A percentile compares a stretch with the other conserved stretches of the same genome.
Conservation (phyloP, 2,113 vertebrate species). For the Odontesthes bonariensis region DNA sequence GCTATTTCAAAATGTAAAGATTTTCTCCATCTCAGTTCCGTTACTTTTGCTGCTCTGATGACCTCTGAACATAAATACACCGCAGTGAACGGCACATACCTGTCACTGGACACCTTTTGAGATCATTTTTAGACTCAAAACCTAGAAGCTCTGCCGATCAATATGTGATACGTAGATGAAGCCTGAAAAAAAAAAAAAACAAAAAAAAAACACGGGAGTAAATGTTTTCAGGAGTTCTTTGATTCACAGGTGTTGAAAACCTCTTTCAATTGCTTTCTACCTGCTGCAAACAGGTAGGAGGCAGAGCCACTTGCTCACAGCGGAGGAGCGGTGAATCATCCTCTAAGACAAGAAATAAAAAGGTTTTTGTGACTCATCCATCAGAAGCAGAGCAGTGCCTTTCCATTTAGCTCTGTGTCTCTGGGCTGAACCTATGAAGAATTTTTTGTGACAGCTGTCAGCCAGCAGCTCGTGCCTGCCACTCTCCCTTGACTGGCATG, state of each 20-base stretch:
- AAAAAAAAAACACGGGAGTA: slow-evolving; percentile 21
- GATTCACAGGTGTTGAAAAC: slow-evolving; percentile 29
- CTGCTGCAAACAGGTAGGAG: slow-evolving; percentile 37
- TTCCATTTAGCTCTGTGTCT: slow-evolving; percentile 64
- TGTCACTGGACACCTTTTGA: background rate
- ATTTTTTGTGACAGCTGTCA: slow-evolving; percentile 53
- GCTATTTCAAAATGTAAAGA: background rate
- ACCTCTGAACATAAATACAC: background rate
- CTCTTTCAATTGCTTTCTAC: slow-evolving; percentile 16
- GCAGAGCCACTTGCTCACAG: slow-evolving; percentile 27
- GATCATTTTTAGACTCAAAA: background rate
- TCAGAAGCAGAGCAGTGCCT: slow-evolving; percentile 46
- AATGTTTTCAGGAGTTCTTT: slow-evolving; percentile 19
- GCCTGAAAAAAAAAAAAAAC: slow-evolving; percentile 20
- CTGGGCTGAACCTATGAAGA: slow-evolving; percentile 43
- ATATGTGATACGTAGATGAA: background rate
- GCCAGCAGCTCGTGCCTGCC: slow-evolving; percentile 17
- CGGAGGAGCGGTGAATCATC: slow-evolving; percentile 54
- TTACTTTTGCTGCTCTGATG: background rate
- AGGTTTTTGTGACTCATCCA: slow-evolving; percentile 59
- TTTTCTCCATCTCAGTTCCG: too few relatives aligned
- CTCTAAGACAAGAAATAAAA: slow-evolving; percentile 36
- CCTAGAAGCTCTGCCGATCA: background rate
- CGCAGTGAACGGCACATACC: background rate
- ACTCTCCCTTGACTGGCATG: background rate